Base-by-base conservation (phyloP, 2,797 vertebrate genomes). In the Hyperoplus immaculatus region DNA sequence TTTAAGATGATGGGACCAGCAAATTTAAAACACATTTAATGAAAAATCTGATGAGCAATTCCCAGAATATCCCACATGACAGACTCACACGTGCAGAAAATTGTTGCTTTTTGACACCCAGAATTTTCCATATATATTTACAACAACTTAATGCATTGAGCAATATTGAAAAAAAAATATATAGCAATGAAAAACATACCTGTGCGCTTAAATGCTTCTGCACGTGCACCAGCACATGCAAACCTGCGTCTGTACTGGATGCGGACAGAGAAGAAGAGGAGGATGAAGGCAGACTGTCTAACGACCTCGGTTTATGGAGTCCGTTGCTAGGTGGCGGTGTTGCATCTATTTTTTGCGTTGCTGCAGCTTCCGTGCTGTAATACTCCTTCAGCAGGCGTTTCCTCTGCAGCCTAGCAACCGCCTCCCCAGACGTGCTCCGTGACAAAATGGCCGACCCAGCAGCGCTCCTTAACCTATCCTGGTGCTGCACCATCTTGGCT, bases 341-440 rank as follows among this genome's bases (percentile, higher is more conserved):
- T 39, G 81, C 41, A 2, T 77, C 50, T 41, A 14, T 72, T 75
- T 62, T 45, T 9, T 78, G 71, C 1, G 93, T 64, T 21, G 92
- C 86, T 0, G 80, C 79, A 0, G 77, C 53, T 2, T 97, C 96
- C 0, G 90, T 91, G 78, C 96, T 97, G 75, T 99, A 99, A 94
- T 96, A 99, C 56, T 99, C 96, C 91, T 97, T 98, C 9, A 99
- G 83, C 62, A 98, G 94, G 38, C 96, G 96, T 81, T 99, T 98
- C 82, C 96, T 96, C 86, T 97, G 97, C 77, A 97, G 72, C 2
- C 98, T 96, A 29, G 94, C 93, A 0, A 95, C 92, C 1, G 96
- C 88, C 61, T 98, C 97, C 11, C 77, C 94, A 4, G 97, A 98
- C 11, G 97, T 95, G 75, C 97, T 97, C 81, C 95, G 95, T 56